Evolutionary conservation across 2,888 invertebrate species (phyloP).

Genomic region (Ecliptopera silaceata): DNA sequence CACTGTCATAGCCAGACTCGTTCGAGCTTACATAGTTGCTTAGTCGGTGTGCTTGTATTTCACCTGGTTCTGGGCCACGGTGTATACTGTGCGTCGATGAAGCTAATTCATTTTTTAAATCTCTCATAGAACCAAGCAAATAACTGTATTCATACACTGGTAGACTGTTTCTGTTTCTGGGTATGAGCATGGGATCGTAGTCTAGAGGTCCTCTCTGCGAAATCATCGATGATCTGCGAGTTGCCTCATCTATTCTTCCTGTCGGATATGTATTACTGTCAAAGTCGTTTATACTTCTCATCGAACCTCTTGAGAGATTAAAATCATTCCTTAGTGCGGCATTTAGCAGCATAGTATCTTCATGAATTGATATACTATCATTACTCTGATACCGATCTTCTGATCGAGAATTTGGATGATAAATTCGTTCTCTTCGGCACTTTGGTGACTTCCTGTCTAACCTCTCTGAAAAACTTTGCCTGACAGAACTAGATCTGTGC

Average conservation of each 20-base stretch:
- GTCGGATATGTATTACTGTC: constrained; percentile 59
- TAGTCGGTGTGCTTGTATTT: constrained; percentile 84
- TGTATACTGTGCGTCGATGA: constrained; percentile 80
- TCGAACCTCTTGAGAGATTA: constrained; percentile 69
- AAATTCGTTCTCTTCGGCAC: constrained; percentile 67
- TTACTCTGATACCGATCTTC: constrained; percentile 84
- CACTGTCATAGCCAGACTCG: constrained; percentile 93
- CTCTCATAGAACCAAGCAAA: constrained; percentile 66
- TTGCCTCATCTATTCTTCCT: constrained; percentile 61
- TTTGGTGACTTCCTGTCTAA: constrained; percentile 75
- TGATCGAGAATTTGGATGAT: constrained; percentile 79
- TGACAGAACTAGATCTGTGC: constrained; percentile 73
- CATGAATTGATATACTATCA: constrained; percentile 77
- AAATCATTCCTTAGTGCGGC: constrained; percentile 62
- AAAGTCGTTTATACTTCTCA: constrained; percentile 72
- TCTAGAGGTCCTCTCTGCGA: constrained; percentile 71
- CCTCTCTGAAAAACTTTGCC: constrained; percentile 80
- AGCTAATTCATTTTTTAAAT: constrained; percentile 69
- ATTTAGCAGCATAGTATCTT: constrained; percentile 72
- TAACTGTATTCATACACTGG: constrained; percentile 76
- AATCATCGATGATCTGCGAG: constrained; percentile 75
- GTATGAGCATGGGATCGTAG: constrained; percentile 78
- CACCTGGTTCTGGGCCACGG: constrained; percentile 78
- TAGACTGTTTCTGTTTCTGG: constrained; percentile 77
- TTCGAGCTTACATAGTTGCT: constrained; percentile 91